A percentile compares a stretch with the other conserved stretches of the same genome.
phyloP scores from a whole-genome alignment of 30 jellyfish, hydroid and myxozoan genomes.

The Aurelia sp. region DNA sequence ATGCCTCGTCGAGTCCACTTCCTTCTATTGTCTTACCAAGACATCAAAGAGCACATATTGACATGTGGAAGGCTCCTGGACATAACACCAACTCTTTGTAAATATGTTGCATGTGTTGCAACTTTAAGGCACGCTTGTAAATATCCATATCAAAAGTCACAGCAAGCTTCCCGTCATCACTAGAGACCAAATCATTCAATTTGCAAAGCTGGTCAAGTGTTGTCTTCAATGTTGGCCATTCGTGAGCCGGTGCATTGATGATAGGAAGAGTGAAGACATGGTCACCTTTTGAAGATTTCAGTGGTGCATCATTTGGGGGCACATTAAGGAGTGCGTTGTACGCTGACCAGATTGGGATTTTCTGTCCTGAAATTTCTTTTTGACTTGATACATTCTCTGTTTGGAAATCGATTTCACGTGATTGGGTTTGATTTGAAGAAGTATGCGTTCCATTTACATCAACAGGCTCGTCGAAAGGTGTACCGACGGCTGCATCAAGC shows the following conservation, averaged over 20 bases:
- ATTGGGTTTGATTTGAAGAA: constrained; percentile 5
- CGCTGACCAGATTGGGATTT: constrained; percentile 10
- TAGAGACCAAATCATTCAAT: neutral
- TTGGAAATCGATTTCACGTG: neutral
- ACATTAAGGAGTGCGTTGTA: neutral
- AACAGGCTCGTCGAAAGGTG: no score
- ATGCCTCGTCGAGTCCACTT: constrained; percentile 1
- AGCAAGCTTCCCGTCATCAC: neutral
- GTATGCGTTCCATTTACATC: neutral
- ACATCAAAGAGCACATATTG: no score
- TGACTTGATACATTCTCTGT: constrained; percentile 1
- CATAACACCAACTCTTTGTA: no score
- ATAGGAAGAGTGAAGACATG: constrained; percentile 7
- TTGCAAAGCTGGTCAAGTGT: constrained; percentile 6
- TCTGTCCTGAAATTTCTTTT: neutral
- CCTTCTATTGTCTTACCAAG: no score
- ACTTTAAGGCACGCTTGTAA: no score
- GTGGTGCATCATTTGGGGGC: neutral
- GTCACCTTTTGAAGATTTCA: neutral
- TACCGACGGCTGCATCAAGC: no score
- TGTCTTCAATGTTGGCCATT: constrained; percentile 1
- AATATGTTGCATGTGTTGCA: no score
- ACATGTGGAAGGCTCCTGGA: no score
- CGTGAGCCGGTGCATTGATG: constrained; percentile 8
- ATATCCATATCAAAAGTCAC: neutral